phyloP scores from a whole-genome alignment of 2,888 invertebrate species.

The Tribolium freemani region DNA sequence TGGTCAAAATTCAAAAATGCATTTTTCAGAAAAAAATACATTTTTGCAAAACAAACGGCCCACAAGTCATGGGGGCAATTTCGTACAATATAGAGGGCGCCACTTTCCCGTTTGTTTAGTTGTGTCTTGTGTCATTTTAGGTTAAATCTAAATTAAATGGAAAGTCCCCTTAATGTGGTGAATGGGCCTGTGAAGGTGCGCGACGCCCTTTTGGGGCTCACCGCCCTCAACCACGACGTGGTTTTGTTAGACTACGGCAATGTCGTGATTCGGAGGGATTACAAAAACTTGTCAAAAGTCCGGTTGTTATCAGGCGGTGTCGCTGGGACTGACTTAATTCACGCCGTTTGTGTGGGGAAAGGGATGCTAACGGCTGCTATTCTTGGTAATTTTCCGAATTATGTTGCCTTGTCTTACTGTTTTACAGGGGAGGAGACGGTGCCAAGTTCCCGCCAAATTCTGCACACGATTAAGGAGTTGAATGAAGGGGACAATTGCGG shows the following conservation, averaged over 20 bases:
- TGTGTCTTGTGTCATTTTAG: background rate
- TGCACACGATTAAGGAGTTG: constrained; percentile 63
- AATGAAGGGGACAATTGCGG: constrained; percentile 69
- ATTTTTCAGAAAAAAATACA: no score
- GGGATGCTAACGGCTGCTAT: constrained; percentile 87
- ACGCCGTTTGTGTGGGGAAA: constrained; percentile 77
- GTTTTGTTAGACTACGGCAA: constrained; percentile 62
- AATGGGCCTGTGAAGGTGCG: background rate
- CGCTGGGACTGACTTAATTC: constrained; percentile 85
- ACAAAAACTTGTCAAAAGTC: constrained; percentile 65
- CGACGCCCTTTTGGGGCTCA: constrained; percentile 34
- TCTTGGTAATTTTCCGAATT: constrained; percentile 69
- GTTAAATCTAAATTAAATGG: constrained; percentile 20
- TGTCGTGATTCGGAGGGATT: constrained; percentile 62
- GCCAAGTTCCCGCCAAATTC: constrained; percentile 59
- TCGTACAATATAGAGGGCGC: background rate
- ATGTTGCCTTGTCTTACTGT: no score
- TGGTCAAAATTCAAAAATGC: no score
- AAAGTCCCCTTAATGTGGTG: background rate
- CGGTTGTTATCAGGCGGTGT: constrained; percentile 83
- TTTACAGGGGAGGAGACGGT: constrained; percentile 61
- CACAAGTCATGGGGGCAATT: background rate
- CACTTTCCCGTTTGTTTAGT: background rate
- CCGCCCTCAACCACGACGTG: constrained; percentile 57
- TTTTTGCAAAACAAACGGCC: no score